phyloP scores from a whole-genome alignment of 2,113 vertebrate species.

The Cervus canadensis region DNA sequence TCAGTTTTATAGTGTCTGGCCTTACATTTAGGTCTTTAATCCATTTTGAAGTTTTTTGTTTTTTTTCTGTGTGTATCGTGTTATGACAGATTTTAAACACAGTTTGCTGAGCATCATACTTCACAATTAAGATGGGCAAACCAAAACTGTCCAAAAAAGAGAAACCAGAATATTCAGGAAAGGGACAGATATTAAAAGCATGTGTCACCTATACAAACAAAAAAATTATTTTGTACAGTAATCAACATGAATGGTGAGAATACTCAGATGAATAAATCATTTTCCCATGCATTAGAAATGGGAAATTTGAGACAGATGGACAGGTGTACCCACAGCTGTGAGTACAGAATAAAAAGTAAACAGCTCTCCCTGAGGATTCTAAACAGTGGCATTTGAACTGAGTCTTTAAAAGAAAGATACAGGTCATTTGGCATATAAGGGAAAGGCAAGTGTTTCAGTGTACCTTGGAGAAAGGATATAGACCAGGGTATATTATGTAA shows the following conservation, averaged over 20 bases:
- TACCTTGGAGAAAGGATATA: not conserved
- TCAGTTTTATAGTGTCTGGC: not conserved
- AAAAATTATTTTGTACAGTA: not conserved
- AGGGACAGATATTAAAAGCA: not conserved
- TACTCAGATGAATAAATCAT: not conserved
- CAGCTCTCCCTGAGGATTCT: not conserved
- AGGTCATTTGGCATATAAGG: not conserved
- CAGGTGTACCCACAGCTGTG: not conserved
- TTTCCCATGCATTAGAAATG: not conserved
- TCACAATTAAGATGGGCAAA: not conserved
- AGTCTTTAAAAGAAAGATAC: not conserved
- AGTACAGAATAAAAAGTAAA: not conserved
- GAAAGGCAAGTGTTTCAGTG: not conserved
- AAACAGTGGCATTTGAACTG: not conserved
- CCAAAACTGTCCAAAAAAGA: not conserved
- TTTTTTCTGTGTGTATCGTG: not conserved
- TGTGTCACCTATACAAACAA: not conserved
- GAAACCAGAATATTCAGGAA: not conserved
- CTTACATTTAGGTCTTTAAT: not conserved
- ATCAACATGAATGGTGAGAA: not conserved
- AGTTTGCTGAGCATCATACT: not conserved
- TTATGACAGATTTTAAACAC: not conserved
- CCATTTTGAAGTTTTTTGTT: not conserved
- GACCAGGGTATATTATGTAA: fast-evolving
- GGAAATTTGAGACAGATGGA: not conserved